phyloP scores from a whole-genome alignment of 1,140 invertebrate species.

The Elysia chlorotica region DNA sequence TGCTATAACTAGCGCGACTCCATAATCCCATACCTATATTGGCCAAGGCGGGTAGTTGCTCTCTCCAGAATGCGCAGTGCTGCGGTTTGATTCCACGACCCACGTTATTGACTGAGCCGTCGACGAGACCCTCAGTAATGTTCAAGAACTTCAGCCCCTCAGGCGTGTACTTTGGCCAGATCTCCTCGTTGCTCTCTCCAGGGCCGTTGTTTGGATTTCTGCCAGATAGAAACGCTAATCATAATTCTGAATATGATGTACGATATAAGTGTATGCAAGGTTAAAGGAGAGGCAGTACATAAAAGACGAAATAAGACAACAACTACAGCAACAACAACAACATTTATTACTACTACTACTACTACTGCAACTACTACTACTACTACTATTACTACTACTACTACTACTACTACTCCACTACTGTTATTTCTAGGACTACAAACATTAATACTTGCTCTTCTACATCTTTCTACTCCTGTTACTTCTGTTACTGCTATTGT shows the following conservation, averaged over 20 bases:
- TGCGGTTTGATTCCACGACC: constrained; percentile 77
- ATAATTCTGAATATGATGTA: not conserved
- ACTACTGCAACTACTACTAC: no score
- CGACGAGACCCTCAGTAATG: constrained; percentile 74
- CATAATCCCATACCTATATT: constrained; percentile 63
- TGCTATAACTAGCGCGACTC: no score
- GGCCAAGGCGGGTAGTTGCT: constrained; percentile 87
- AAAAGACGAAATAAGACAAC: not conserved
- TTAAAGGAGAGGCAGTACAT: not conserved
- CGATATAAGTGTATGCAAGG: not conserved
- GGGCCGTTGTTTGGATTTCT: constrained; percentile 72
- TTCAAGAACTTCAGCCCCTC: constrained; percentile 84
- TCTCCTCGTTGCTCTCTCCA: constrained; percentile 63
- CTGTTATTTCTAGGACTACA: no score
- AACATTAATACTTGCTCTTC: no score
- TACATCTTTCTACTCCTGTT: no score
- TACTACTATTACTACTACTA: no score
- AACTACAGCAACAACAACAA: no score
- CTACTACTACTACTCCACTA: no score
- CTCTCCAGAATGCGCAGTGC: constrained; percentile 95
- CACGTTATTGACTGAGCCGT: constrained; percentile 66
- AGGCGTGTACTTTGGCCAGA: constrained; percentile 87
- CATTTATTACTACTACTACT: no score
- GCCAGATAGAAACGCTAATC: constrained; percentile 65
- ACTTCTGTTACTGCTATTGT: no score